A percentile compares a stretch with the other conserved stretches of the same genome.
phyloP scores from a whole-genome alignment of 2,113 vertebrate genomes.

The Malaclemys terrapin region DNA sequence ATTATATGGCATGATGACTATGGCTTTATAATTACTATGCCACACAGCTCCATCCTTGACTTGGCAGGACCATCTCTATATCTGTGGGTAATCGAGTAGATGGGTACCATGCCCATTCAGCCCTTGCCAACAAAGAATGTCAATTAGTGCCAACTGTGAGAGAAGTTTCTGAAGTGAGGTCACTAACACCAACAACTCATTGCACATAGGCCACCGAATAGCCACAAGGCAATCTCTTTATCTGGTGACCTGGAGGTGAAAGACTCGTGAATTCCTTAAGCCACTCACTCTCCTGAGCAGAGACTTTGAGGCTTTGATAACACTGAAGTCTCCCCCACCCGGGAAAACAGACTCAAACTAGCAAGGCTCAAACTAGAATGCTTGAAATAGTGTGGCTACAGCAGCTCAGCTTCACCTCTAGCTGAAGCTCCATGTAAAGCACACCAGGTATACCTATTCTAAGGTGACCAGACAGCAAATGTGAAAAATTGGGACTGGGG shows the following conservation, averaged over 20 bases:
- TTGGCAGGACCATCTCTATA: neutral
- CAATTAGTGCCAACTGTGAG: neutral
- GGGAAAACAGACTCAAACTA: neutral
- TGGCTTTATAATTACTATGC: neutral
- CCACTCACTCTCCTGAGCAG: fast-evolving
- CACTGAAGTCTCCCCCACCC: neutral
- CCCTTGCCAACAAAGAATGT: neutral
- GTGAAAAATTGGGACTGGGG: too few relatives aligned
- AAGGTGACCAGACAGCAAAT: too few relatives aligned
- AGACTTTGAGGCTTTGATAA: neutral
- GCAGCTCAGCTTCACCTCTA: constrained; percentile 24
- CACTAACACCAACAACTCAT: neutral
- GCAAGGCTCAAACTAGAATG: neutral
- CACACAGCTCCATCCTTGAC: neutral
- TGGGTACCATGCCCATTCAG: neutral
- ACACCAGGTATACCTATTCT: constrained; percentile 1
- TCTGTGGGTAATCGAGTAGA: neutral
- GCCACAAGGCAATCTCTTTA: neutral
- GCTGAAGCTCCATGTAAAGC: constrained; percentile 3
- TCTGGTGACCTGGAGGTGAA: constrained; percentile 1
- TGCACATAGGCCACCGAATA: neutral
- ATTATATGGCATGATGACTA: neutral
- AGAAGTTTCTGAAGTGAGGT: neutral
- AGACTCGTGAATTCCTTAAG: neutral
- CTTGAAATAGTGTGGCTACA: neutral